Evolutionary conservation across 1,140 invertebrate genomes (phyloP), one percentile per base, ranked within the genome.

Genomic region (Oreohelix idahoensis): DNA sequence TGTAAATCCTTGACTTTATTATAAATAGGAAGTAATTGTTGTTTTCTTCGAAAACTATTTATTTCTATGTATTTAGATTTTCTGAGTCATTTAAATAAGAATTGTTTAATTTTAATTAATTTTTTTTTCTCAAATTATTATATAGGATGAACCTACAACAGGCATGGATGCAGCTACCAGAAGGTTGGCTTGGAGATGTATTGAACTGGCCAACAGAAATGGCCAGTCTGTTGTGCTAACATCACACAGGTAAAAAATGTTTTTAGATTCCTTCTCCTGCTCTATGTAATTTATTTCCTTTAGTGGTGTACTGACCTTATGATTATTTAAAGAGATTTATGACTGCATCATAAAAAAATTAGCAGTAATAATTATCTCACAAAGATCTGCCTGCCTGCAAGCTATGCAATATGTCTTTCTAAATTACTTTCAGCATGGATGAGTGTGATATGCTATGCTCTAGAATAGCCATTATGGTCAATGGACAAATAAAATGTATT

Each of bases 141-240:
- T n/a, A n/a, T n/a, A 92, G 92, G 93, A 94, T 89, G 93, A 94
- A 85, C 93, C 93, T n/a, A 93, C 93, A n/a, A 92, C 91, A 42
- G 93, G 93, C 0, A 93, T 94, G 92, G 93, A 93, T 87, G 93
- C 93, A 15, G 89, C 84, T 17, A 91, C 92, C 23, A 88, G 92
- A 75, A 85, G 93, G 36, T 83, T 91, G 29, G 90, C 93, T 8
- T 93, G 93, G 93, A 90, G 92, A 32, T 89, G 87, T 83, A 90
- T 94, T 71, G 71, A 79, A 17, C 42, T 81, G 36, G 87, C 87
- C 36, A 83, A 87, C 0, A 84, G 86, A 58, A 86, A 88, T 42
- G 88, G 88, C 77, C 89, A 90, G 73, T 88, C 90, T 13, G 86
- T 91, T 5, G 83, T 91, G 11, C 84, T 91, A 0, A 90, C 89